These are phyloP conservation scores for Podarcis siculus DNA, from an alignment of 2,797 vertebrate genomes.

Conservation along the genomic window DNA sequence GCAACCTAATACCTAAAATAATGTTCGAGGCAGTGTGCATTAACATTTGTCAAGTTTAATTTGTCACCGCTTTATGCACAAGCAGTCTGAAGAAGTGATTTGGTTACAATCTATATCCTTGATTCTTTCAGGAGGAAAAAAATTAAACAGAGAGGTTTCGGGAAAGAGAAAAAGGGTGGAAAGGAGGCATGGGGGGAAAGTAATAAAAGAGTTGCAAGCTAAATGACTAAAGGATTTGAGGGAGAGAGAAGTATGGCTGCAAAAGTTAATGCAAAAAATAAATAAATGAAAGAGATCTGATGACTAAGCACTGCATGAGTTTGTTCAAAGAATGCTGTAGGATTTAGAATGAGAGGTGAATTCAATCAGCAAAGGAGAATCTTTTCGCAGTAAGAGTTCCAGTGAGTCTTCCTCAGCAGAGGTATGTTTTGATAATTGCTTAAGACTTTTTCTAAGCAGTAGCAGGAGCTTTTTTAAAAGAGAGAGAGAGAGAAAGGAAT, in stretches of 20 bases:
- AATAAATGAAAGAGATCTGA: background rate
- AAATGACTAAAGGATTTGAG: background rate
- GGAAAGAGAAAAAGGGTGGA: background rate
- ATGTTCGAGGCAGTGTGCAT: slow-evolving; percentile 18
- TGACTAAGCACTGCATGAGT: background rate
- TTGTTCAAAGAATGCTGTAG: background rate
- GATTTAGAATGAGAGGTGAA: background rate
- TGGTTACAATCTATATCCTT: background rate
- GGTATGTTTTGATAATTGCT: background rate
- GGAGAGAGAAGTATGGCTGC: background rate
- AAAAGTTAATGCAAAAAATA: slow-evolving; percentile 4
- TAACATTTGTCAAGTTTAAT: slow-evolving; percentile 51
- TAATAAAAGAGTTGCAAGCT: background rate
- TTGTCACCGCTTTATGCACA: slow-evolving; percentile 24
- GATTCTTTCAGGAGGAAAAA: slow-evolving; percentile 14
- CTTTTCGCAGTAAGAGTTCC: slow-evolving; percentile 5
- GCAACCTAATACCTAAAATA: slow-evolving; percentile 56
- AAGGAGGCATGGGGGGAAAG: background rate
- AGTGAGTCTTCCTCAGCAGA: background rate
- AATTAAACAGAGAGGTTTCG: slow-evolving; percentile 14
- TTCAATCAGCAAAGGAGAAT: slow-evolving; percentile 8
- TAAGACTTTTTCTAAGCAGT: background rate
- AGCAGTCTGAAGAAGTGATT: background rate
- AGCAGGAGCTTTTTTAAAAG: background rate
- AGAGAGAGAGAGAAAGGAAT: background rate